Evolutionary conservation across 2,797 vertebrate genomes (phyloP), one percentile per base, ranked within the genome.

Genomic region (Pseudochaenichthys georgianus): DNA sequence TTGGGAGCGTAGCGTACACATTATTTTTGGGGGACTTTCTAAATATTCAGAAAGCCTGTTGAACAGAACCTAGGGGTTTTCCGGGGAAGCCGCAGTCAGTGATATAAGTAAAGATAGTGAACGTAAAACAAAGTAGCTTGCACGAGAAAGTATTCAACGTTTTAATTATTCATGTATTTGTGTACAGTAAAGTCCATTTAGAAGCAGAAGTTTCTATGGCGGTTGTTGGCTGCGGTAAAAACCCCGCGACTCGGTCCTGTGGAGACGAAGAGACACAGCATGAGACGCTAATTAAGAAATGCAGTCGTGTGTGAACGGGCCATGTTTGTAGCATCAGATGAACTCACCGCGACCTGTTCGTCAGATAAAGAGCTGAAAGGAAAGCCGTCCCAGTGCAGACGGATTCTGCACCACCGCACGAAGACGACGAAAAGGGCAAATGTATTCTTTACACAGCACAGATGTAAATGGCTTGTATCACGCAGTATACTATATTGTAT

Each of bases 261-360:
- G 53, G 73, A 79, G 69, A 75, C 5, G 77, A 79, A 74, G 57
- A 84, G 51, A 62, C 76, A 76, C 69, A 71, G 79, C 87, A 87
- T 81, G 79, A 89, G 75, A 75, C 72, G 73, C 77, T 88, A 89
- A 89, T 91, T 88, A 90, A 81, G 77, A 82, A 87, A 87, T 82
- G 41, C 78, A 87, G 77, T 88, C 85, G 82, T 87, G 81, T 87
- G 88, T 91, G 65, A 90, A 88, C 67, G 1, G 42, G 62, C 64
- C 76, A 73, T 78, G 85, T 77, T 60, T 53, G 52, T 58, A 73
- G 83, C 77, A 83, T 90, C 66, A 79, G 84, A 89, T 88, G 80
- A 88, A 85, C 81, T 73, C 70, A 41, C 43, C 0, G 28, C 64
- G 73, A 83, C 88, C 81, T 89, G 69, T 78, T 73, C 23, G 71